These are phyloP conservation scores for Zaprionus lachaisei DNA, from an alignment of 1,140 invertebrate species.

Conservation along the genomic window DNA sequence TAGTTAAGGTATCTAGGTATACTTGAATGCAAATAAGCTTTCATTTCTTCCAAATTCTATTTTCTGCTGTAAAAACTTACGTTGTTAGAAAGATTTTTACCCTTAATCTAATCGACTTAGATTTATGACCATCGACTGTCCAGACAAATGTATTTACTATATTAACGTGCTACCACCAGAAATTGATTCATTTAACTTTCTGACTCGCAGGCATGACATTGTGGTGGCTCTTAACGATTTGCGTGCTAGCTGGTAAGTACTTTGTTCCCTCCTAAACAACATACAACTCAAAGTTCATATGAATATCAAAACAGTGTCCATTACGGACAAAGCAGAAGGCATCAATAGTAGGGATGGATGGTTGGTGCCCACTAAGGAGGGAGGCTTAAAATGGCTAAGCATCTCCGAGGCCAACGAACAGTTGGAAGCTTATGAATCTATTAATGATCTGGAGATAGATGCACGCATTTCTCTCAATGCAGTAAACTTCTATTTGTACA, in stretches of 20 bases:
- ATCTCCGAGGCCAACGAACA: conserved; percentile 34
- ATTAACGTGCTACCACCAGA: conserved; percentile 8
- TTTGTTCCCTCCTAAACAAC: conserved; percentile 4
- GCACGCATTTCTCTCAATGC: conserved; percentile 51
- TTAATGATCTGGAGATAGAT: conserved; percentile 30
- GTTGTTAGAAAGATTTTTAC: background rate
- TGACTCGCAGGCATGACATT: conserved; percentile 55
- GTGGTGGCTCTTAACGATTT: conserved; percentile 55
- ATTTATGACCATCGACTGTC: conserved; percentile 6
- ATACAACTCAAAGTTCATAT: background rate
- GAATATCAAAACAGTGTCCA: conserved; percentile 21
- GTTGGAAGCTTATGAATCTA: conserved; percentile 46
- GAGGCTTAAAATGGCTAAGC: conserved; percentile 49
- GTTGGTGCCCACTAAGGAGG: conserved; percentile 58
- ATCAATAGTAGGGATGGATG: conserved; percentile 59
- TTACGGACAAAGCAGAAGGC: conserved; percentile 42
- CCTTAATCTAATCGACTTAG: conserved; percentile 25
- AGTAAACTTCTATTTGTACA: conserved; percentile 66
- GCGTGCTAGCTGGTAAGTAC: conserved; percentile 62
- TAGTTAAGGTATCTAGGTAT: no score
- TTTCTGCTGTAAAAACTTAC: background rate
- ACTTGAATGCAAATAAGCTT: background rate
- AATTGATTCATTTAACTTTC: conserved; percentile 42
- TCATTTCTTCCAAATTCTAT: background rate
- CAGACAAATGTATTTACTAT: conserved; percentile 46